These are phyloP conservation scores for Cataglyphis albicans DNA, from an alignment of 2,888 invertebrate genomes.

Conservation along the genomic window DNA sequence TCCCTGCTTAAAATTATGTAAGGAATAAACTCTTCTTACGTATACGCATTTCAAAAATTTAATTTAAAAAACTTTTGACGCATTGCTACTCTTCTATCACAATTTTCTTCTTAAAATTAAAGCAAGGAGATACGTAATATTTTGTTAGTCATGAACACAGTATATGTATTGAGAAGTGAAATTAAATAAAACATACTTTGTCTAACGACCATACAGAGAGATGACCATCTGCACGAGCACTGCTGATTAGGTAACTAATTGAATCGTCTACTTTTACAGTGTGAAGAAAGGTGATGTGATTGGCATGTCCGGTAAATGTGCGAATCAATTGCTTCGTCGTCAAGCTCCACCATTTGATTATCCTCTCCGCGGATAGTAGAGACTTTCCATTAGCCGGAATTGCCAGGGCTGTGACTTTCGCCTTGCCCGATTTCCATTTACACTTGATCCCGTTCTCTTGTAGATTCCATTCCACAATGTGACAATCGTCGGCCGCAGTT, in stretches of 20 bases:
- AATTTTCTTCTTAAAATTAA: not conserved
- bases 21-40: not conserved
- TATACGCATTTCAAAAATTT: not conserved
- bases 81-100: not conserved
- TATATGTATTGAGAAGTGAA: conserved; percentile 6
- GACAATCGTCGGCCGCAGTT: conserved; percentile 88
- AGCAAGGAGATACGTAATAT: not conserved
- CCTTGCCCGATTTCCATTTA: conserved; percentile 90
- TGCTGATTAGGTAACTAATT: conserved; percentile 86
- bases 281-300: conserved; percentile 87
- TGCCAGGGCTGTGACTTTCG: conserved; percentile 86
- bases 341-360: conserved; percentile 90
- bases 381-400: conserved; percentile 82
- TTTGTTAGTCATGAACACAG: not conserved
- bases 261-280: conserved; percentile 78
- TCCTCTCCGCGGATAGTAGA: conserved; percentile 81
- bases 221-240: conserved; percentile 86
- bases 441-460: conserved; percentile 84
- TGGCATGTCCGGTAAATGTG: conserved; percentile 89
- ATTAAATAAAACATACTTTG: conserved; percentile 75
- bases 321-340: conserved; percentile 88
- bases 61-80: not conserved
- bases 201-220: conserved; percentile 87
- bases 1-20: too few relatives aligned
- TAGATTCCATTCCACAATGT: conserved; percentile 87